Conservation (phyloP, 1,140 invertebrate species). For the Ceratoteleas bidentatus region DNA sequence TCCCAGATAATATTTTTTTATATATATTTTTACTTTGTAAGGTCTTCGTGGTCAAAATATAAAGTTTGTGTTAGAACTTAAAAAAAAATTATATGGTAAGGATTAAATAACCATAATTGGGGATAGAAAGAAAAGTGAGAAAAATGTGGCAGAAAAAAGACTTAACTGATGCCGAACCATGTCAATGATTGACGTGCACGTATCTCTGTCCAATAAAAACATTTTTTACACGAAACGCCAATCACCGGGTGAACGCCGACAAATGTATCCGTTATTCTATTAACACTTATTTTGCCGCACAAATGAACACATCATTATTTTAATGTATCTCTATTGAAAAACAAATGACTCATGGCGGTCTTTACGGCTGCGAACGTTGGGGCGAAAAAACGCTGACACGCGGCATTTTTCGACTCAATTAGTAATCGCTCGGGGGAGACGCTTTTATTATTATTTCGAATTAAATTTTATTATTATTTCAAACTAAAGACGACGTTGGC, state of each 20-base stretch:
- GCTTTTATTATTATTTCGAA: not conserved
- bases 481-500: too few species aligned
- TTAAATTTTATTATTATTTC: not conserved
- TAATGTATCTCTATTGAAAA: constrained; percentile 34
- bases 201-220: constrained; percentile 56
- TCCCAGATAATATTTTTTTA: too few species aligned
- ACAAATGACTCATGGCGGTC: constrained; percentile 43
- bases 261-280: constrained; percentile 58
- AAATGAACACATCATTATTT: constrained; percentile 53
- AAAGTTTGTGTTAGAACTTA: not conserved
- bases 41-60: constrained; percentile 14
- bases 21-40: too few species aligned
- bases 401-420: constrained; percentile 13
- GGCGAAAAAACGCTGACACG: constrained; percentile 6
- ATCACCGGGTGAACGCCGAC: constrained; percentile 47
- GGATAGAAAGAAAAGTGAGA: constrained; percentile 7
- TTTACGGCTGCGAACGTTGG: not conserved
- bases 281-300: constrained; percentile 32
- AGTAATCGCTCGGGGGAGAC: not conserved
- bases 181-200: constrained; percentile 39
- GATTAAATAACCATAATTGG: too few species aligned
- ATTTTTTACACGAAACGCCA: constrained; percentile 45
- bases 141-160: constrained; percentile 26
- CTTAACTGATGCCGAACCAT: constrained; percentile 27
- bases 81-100: not conserved